Evolutionary conservation across 2,888 invertebrate genomes (phyloP), one percentile per base, ranked within the genome.

Genomic region (Megalurothrips usitatus): DNA sequence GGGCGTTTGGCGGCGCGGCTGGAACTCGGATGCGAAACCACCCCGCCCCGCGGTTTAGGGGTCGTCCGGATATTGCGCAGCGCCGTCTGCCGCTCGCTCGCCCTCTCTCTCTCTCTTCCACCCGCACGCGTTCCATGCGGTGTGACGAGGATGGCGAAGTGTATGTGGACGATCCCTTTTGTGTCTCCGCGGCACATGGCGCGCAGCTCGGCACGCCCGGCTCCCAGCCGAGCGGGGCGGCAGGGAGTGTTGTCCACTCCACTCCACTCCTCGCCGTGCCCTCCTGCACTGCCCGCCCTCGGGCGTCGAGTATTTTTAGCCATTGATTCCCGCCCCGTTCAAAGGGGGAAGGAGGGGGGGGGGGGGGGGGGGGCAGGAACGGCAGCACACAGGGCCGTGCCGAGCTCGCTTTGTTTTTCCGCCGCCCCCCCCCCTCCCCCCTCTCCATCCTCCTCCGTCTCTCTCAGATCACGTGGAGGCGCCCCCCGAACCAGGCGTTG

Each of bases 281-380:
- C 23, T 9, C 23, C 68, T 68, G 68, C 68, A 11, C 19, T 68
- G 68, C 68, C 12, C 68, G 19, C 58, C 14, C 52, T 52, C 52
- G 58, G n/a, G n/a, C 14, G 58, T 17, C 11, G 58, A 14, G 68
- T 75, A 75, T 75, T 75, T 75, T 75, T 75, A 75, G 68, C 23
- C 68, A 75, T 75, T 75, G 68, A 75, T 75, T 75, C 68, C 12
- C 23, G 34, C 68, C 68, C 9, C n/a, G 68, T 68, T 6, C 68
- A 8, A 23, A 23, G 6, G 23, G 68, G 68, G 4, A 8, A 6
- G 68, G 19, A 9, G 17, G 19, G 52, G 2, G 14, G 52, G 52
- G 52, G 6, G 52, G 14, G 14, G 12, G 0, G 58, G 14, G 52
- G 14, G 3, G 52, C 52, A 17, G 14, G 52, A 17, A 52, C 52